Percentiles rank a stretch among this genome's conserved stretches.
phyloP scores from a whole-genome alignment of 2,888 invertebrate species.

The Monoplex corrugatus region DNA sequence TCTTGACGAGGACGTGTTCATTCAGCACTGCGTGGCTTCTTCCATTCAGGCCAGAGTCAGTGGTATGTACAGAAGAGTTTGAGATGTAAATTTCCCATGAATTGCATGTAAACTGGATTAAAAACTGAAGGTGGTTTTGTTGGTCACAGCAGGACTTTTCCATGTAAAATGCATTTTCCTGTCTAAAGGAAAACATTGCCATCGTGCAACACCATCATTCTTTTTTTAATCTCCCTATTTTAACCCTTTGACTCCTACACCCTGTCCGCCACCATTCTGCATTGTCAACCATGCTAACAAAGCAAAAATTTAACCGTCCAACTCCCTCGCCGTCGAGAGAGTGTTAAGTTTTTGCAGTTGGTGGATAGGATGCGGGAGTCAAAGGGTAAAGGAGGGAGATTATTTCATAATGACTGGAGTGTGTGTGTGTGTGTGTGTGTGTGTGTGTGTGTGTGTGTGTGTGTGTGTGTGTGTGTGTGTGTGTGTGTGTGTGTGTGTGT shows the following conservation, averaged over 20 bases:
- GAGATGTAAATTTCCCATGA: background rate
- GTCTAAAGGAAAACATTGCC: no score
- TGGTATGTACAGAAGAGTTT: slow-evolving; percentile 43
- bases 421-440: background rate
- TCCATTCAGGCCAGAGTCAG: slow-evolving; percentile 60
- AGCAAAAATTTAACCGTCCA: no score
- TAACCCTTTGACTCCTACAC: no score
- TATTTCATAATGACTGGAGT: no score
- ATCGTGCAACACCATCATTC: no score
- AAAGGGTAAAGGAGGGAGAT: no score
- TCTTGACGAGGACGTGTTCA: slow-evolving; percentile 58
- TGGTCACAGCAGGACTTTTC: background rate
- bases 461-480: slow-evolving; percentile 47
- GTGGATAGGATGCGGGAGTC: no score
- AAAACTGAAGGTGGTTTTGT: background rate
- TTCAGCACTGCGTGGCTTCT: slow-evolving; percentile 61
- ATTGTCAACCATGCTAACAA: no score
- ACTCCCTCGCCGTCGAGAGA: no score
- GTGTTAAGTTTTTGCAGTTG: no score
- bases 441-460: slow-evolving; percentile 38
- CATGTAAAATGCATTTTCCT: background rate
- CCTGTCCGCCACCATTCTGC: no score
- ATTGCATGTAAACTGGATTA: background rate
- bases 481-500: slow-evolving; percentile 42
- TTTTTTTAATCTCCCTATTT: no score